A percentile compares a stretch with the other conserved stretches of the same genome.
Conservation (phyloP, 1,140 invertebrate genomes). For the Drosophila serrata region DNA sequence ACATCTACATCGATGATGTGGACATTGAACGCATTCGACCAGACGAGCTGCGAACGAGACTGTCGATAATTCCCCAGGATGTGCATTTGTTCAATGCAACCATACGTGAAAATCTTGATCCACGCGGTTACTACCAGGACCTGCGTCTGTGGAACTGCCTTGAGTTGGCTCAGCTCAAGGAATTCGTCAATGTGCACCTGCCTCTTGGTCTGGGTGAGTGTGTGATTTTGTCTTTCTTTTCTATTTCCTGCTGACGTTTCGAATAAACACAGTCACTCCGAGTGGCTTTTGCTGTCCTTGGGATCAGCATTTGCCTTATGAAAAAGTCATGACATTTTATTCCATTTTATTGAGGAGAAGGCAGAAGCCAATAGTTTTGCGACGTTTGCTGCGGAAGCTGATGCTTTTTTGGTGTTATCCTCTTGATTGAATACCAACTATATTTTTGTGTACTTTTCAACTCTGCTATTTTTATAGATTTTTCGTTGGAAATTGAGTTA, state of each 20-base stretch:
- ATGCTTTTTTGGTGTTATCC: slow-evolving; percentile 63
- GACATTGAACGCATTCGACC: slow-evolving; percentile 90
- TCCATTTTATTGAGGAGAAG: slow-evolving; percentile 12
- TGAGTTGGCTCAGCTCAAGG: slow-evolving; percentile 89
- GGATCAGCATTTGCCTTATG: slow-evolving; percentile 50
- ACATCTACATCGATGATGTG: slow-evolving; percentile 89
- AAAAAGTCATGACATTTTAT: slow-evolving; percentile 71
- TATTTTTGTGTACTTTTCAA: not conserved
- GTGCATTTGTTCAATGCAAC: slow-evolving; percentile 97
- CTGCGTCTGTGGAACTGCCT: slow-evolving; percentile 90
- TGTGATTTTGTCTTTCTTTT: slow-evolving; percentile 1
- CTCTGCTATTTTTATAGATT: not conserved
- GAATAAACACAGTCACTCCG: slow-evolving; percentile 28
- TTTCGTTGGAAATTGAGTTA: not conserved
- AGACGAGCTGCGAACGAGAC: slow-evolving; percentile 90
- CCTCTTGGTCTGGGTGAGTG: slow-evolving; percentile 89
- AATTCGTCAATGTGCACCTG: slow-evolving; percentile 88
- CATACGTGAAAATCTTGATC: slow-evolving; percentile 96
- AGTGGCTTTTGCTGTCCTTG: slow-evolving; percentile 40
- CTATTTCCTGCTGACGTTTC: slow-evolving; percentile 14
- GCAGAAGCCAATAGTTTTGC: not conserved
- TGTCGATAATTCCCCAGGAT: slow-evolving; percentile 96
- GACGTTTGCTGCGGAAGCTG: slow-evolving; percentile 29
- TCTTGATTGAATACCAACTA: slow-evolving; percentile 51
- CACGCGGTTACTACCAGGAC: slow-evolving; percentile 90